Evolutionary conservation across 1,140 invertebrate species (phyloP), one percentile per base, ranked within the genome.

Genomic region (Hycleus cichorii): DNA sequence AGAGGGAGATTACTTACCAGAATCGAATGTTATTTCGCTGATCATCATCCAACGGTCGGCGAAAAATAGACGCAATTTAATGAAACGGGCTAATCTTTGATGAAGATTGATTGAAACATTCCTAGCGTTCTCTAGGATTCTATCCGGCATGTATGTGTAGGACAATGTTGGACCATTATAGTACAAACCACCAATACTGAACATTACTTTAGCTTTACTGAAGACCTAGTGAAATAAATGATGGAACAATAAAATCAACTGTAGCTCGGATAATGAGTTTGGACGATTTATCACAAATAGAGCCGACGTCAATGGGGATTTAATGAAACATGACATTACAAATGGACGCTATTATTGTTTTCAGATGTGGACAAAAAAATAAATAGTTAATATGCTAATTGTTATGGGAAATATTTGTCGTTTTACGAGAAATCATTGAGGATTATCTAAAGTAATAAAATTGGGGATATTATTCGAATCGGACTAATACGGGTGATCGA

Each of bases 31-130:
- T 6, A 92, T 80, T 76, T 92, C 90, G 68, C 87, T 86, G 43
- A 93, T 81, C 73, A 93, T 82, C 57, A 93, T 84, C 88, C 88
- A 90, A 44, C 80, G 78, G 24, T 84, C 78, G 27, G 85, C 84
- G 69, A 91, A 93, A 71, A 81, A 84, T 3, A 92, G 76, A 56
- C 85, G 81, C 27, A 91, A 73, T 69, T 85, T 87, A 47, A 91
- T 75, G 63, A 81, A 84, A 59, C 77, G 78, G 7, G 81, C 89
- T 3, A 85, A 67, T 24, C 78, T 72, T 64, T 88, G 77, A 49
- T 81, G 76, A 4, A 91, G 73, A 46, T 79, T 77, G 54, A 93
- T 88, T 48, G 83, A 81, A 4, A 92, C 85, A 68, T 89, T 86
- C 24, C 88, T 75, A 1, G 88, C 83, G 57, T 83, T 84, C 65